Conservation (phyloP, 2,888 invertebrate species). For the Laspeyria flexula region DNA sequence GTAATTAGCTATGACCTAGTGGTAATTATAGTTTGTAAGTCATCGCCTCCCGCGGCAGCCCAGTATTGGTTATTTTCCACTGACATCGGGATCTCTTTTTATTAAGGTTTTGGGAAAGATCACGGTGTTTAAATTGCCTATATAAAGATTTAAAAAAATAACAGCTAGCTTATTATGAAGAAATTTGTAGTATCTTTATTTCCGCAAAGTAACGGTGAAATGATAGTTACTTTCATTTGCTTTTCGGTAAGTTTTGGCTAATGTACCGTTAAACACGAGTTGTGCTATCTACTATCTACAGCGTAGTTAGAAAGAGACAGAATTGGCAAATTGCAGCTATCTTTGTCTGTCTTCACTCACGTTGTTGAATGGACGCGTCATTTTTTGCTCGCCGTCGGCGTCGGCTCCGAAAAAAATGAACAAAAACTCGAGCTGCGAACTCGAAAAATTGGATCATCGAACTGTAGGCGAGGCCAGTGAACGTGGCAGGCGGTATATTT, state of each 20-base stretch:
- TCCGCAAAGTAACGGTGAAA: conserved; percentile 57
- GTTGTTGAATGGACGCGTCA: conserved; percentile 67
- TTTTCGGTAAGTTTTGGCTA: conserved; percentile 68
- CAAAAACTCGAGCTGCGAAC: conserved; percentile 70
- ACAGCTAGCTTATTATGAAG: not conserved
- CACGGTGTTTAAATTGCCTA: too few species aligned
- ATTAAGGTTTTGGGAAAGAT: not conserved
- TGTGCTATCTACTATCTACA: conserved; percentile 48
- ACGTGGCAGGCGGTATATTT: conserved; percentile 56
- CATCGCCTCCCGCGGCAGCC: conserved; percentile 39
- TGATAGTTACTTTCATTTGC: conserved; percentile 67
- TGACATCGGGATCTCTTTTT: not conserved
- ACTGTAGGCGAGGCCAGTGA: conserved; percentile 73
- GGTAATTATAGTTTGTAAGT: conserved; percentile 55
- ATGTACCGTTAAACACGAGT: conserved; percentile 66
- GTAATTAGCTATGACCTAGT: conserved; percentile 59
- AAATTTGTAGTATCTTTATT: conserved; percentile 29
- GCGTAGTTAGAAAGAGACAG: conserved; percentile 62
- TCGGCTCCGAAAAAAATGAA: conserved; percentile 64
- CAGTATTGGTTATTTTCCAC: conserved; percentile 41
- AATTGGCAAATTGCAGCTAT: conserved; percentile 53
- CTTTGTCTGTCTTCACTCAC: conserved; percentile 55
- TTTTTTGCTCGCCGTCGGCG: conserved; percentile 65
- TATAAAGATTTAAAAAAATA: not conserved
- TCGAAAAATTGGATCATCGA: conserved; percentile 79